Conservation (phyloP, 1,140 invertebrate species). For the Heliconius melpomene region DNA sequence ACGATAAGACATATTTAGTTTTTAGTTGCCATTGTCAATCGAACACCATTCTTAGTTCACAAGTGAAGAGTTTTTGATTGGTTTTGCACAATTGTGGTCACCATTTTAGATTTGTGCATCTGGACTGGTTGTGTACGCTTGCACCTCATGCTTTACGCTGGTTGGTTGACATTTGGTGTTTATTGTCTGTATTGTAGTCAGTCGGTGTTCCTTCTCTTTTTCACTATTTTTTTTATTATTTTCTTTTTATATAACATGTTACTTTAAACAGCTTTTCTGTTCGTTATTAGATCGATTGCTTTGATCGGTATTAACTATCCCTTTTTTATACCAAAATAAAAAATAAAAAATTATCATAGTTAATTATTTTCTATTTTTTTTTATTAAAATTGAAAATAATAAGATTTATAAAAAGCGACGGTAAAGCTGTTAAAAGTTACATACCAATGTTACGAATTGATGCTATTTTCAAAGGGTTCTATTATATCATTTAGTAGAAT, state of each 20-base stretch:
- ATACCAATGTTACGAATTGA: constrained; percentile 22
- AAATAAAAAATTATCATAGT: no score
- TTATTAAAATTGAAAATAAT: not conserved
- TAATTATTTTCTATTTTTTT: no score
- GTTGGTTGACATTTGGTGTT: constrained; percentile 56
- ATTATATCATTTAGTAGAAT: not conserved
- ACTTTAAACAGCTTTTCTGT: constrained; percentile 28
- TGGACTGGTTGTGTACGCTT: constrained; percentile 68
- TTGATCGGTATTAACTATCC: no score
- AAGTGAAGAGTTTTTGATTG: constrained; percentile 49
- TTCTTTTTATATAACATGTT: constrained; percentile 18
- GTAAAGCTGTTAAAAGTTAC: constrained; percentile 32
- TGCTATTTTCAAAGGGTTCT: constrained; percentile 30
- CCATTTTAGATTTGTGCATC: constrained; percentile 55
- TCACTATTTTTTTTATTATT: constrained; percentile 58
- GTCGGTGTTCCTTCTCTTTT: constrained; percentile 80
- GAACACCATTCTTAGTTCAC: constrained; percentile 47
- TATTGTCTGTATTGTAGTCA: constrained; percentile 71
- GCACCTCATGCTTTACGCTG: constrained; percentile 69
- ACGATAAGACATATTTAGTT: not conserved
- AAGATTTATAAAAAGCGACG: not conserved
- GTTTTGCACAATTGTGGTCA: constrained; percentile 60
- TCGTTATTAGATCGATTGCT: not conserved
- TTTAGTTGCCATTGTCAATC: not conserved
- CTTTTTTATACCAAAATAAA: no score